A percentile compares a stretch with the other conserved stretches of the same genome.
Evolutionary conservation across 2,888 invertebrate species (phyloP).

Genomic region (Liodrosophila aerea): DNA sequence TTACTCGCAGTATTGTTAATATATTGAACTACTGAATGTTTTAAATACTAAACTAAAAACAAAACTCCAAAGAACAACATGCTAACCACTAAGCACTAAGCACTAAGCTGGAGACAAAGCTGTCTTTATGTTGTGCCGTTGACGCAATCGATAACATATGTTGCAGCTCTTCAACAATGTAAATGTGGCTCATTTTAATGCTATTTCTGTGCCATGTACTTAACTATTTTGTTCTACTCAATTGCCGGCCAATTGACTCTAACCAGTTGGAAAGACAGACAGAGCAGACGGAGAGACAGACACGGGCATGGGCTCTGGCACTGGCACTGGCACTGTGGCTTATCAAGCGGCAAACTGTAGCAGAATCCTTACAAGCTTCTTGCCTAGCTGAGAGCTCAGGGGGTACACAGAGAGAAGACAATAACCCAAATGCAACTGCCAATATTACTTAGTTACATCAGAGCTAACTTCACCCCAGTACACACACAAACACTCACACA

Average conservation of each 20-base stretch:
- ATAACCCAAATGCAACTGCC: constrained; percentile 75
- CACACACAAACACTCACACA: constrained; percentile 21
- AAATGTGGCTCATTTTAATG: constrained; percentile 55
- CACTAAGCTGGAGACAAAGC: no score
- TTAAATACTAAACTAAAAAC: no score
- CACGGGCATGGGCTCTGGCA: no score
- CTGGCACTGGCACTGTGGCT: no score
- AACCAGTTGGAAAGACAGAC: constrained; percentile 1
- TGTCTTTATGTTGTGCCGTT: no score
- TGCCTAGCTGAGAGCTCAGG: constrained; percentile 37
- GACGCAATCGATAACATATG: constrained; percentile 32
- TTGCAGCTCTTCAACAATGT: constrained; percentile 40
- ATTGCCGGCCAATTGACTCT: constrained; percentile 57
- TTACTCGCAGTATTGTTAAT: no score
- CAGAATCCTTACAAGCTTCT: neutral
- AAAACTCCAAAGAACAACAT: no score
- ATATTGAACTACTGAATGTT: no score
- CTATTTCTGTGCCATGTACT: constrained; percentile 43
- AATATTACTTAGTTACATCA: constrained; percentile 73
- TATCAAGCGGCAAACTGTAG: no score
- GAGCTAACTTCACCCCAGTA: constrained; percentile 41
- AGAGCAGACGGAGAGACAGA: neutral
- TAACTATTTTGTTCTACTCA: constrained; percentile 60
- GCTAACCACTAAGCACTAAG: no score
- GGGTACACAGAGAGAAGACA: constrained; percentile 48